Base-by-base conservation (phyloP, 2,113 vertebrate species). In the Oreotragus oreotragus region DNA sequence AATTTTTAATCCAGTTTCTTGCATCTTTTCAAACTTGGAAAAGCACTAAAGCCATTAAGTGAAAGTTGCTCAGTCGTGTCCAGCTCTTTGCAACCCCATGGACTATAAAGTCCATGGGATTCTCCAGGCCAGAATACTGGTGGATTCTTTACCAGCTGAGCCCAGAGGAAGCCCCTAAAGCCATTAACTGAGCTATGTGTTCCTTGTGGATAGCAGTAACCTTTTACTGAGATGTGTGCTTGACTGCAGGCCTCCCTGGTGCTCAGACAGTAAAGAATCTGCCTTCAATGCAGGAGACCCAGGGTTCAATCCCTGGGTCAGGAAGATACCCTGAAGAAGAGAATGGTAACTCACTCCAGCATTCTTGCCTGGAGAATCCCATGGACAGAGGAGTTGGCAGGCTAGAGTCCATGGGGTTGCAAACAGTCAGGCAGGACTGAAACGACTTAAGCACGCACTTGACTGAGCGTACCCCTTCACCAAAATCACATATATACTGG, bases 401-500 rank as follows among this genome's bases (percentile, higher is more conserved):
- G 70, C 66, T 43, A 25, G 23, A 43, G 36, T 73, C 70, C 70
- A 43, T 13, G 70, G 70, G 36, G 12, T 13, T 76, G 36, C 36
- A 76, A 43, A 76, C 23, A 43, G 21, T 7, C 70, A 76, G 23
- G 23, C 36, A 76, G 11, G 70, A 76, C 23, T 76, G 36, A 76
- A 70, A 36, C 2, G 0, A 76, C 36, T 76, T 43, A 76, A 76
- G 12, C 70, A 76, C 0, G 2, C n/a, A n/a, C 49, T 36, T 83
- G 12, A 36, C 49, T 14, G 49, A 51, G 12, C 0, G 1, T 55
- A 53, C 80, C 21, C 49, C 33, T 83, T 53, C 33, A 23, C 49
- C 49, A 83, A 14, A 55, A 55, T 55, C 33, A 36, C 33, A 83
- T 36, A 25, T 36, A 36, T 25, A 36, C 49, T 25, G 21, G 80